phyloP scores from a whole-genome alignment of 2,888 invertebrate species.

The Drosophila mimetica region DNA sequence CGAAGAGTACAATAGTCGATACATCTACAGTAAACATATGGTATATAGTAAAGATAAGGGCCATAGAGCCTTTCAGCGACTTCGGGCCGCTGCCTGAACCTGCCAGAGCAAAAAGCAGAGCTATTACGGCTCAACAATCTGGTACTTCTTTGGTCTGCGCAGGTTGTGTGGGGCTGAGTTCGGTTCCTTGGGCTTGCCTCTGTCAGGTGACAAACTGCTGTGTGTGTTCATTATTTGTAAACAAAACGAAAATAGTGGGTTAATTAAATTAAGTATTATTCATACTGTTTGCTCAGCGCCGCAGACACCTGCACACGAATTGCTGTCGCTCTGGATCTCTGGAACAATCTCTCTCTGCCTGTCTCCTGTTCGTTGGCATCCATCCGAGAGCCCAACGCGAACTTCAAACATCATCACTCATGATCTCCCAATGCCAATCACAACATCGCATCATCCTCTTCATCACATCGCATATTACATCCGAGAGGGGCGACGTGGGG shows the following conservation, averaged over 20 bases:
- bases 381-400: constrained; percentile 33
- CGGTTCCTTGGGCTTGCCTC: constrained; percentile 41
- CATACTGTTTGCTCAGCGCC: constrained; percentile 82
- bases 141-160: constrained; percentile 10
- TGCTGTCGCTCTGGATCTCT: constrained; percentile 37
- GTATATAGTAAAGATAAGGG: constrained; percentile 26
- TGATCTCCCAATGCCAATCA: constrained; percentile 45
- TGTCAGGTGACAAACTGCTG: constrained; percentile 51
- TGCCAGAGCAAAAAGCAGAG: constrained; percentile 24
- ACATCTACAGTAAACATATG: constrained; percentile 55
- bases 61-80: constrained; percentile 30
- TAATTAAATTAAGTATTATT: constrained; percentile 82
- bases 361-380: constrained; percentile 22
- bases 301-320: constrained; percentile 66
- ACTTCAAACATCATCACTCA: constrained; percentile 54
- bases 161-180: constrained; percentile 22
- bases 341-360: constrained; percentile 19
- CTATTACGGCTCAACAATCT: background rate
- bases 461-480: constrained; percentile 53
- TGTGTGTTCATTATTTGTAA: constrained; percentile 51
- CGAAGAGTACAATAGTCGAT: constrained; percentile 56
- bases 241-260: constrained; percentile 70
- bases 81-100: constrained; percentile 18
- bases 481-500: constrained; percentile 62
- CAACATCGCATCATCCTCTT: constrained; percentile 30